Evolutionary conservation across 2,888 invertebrate species (phyloP).

Genomic region (Apoda limacodes): DNA sequence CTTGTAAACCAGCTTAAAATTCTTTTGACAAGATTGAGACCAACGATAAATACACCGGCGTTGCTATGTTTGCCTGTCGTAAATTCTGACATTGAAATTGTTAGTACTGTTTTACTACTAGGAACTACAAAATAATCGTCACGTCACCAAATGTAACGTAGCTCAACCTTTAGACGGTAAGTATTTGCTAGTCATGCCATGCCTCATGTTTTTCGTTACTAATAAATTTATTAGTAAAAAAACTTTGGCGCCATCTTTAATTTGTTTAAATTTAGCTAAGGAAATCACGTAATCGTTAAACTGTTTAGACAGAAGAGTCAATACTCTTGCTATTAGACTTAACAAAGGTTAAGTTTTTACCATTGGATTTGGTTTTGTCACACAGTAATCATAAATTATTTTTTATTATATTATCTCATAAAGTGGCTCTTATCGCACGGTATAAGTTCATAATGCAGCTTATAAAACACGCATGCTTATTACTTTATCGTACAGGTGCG

Average conservation of each 20-base stretch:
- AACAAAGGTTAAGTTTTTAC: too few species aligned
- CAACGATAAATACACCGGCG: conserved; percentile 24
- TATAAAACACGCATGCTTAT: too few species aligned
- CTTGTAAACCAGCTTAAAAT: conserved; percentile 2
- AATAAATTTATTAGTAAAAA: conserved; percentile 20
- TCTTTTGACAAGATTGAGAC: conserved; percentile 23
- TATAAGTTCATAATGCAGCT: too few species aligned
- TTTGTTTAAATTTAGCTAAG: conserved; percentile 40
- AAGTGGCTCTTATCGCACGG: too few species aligned
- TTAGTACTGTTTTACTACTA: conserved; percentile 52
- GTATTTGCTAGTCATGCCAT: conserved; percentile 30
- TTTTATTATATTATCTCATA: too few species aligned
- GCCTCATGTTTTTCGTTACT: conserved; percentile 22
- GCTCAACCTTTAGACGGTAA: conserved; percentile 35
- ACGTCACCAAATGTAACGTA: conserved; percentile 35
- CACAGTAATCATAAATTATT: too few species aligned
- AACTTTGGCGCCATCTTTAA: conserved; percentile 46
- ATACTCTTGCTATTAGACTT: too few species aligned
- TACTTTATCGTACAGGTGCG: too few species aligned
- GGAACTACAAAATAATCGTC: too few species aligned
- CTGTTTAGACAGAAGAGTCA: too few species aligned
- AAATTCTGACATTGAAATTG: conserved; percentile 59
- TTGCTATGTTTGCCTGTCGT: conserved; percentile 48
- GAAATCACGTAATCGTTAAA: conserved; percentile 46
- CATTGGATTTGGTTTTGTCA: too few species aligned